phyloP scores from a whole-genome alignment of 2,888 invertebrate genomes.

The Phlogophora meticulosa region DNA sequence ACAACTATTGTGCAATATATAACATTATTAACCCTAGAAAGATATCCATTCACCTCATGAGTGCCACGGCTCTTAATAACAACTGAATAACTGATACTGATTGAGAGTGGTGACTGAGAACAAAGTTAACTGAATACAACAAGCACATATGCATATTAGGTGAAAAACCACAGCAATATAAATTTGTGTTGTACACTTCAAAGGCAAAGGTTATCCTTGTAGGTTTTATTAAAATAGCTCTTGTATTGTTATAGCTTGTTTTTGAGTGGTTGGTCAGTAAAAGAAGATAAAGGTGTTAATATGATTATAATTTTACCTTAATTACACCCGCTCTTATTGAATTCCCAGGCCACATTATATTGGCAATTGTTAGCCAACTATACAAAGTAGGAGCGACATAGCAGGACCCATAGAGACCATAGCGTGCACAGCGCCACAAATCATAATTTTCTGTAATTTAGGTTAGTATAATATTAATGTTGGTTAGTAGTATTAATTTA shows the following conservation, averaged over 20 bases:
- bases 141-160: too few species aligned
- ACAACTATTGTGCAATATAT: background rate
- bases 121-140: too few species aligned
- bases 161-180: too few species aligned
- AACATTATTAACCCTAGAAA: too few species aligned
- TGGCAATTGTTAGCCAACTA: conserved; percentile 95
- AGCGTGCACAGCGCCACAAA: conserved; percentile 93
- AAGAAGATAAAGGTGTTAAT: background rate
- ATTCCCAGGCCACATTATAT: conserved; percentile 94
- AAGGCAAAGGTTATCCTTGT: too few species aligned
- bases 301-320: conserved; percentile 91
- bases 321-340: conserved; percentile 93
- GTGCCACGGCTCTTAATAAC: too few species aligned
- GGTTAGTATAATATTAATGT: background rate
- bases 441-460: conserved; percentile 89
- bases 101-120: too few species aligned
- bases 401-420: conserved; percentile 95
- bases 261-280: background rate
- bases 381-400: conserved; percentile 96
- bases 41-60: too few species aligned
- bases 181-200: too few species aligned
- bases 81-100: too few species aligned
- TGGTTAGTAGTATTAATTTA: background rate
- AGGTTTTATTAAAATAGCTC: background rate
- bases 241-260: conserved; percentile 17